These are phyloP conservation scores for Tachina grossa DNA, from an alignment of 2,888 invertebrate species.

Conservation along the genomic window DNA sequence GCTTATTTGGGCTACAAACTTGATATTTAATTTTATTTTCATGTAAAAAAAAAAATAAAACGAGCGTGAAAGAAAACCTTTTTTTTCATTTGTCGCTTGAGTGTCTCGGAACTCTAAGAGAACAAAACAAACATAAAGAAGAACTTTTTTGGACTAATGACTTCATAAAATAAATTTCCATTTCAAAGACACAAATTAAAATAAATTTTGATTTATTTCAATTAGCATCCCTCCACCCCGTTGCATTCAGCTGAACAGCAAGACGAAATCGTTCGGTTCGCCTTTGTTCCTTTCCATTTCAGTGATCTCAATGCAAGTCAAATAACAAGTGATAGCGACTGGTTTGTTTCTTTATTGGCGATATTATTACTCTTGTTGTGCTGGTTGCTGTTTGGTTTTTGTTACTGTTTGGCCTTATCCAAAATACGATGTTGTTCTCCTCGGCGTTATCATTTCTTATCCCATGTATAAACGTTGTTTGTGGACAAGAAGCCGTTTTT, in stretches of 20 bases:
- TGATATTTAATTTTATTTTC: slow-evolving; percentile 19
- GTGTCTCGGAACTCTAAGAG: neutral
- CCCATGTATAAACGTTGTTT: slow-evolving; percentile 70
- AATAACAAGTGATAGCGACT: slow-evolving; percentile 49
- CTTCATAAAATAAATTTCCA: slow-evolving; percentile 40
- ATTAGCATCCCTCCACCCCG: slow-evolving; percentile 1
- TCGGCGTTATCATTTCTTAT: slow-evolving; percentile 66
- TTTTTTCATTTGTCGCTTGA: neutral
- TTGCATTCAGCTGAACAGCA: neutral
- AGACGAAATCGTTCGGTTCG: neutral
- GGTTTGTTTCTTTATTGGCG: slow-evolving; percentile 46
- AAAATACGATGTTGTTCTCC: slow-evolving; percentile 50
- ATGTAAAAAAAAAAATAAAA: neutral
- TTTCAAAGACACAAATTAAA: slow-evolving; percentile 55
- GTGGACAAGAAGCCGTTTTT: slow-evolving; percentile 72
- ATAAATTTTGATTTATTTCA: slow-evolving; percentile 56
- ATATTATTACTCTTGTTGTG: slow-evolving; percentile 7
- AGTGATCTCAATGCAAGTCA: slow-evolving; percentile 45
- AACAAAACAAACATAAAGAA: neutral
- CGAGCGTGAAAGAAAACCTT: neutral
- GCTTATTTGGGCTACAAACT: neutral
- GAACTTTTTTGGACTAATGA: slow-evolving; percentile 35
- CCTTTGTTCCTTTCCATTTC: slow-evolving; percentile 39
- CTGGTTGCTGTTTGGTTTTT: slow-evolving; percentile 24
- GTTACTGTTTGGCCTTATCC: slow-evolving; percentile 57